Conservation (phyloP, 2,113 vertebrate species). For the Thinocorus orbignyianus region DNA sequence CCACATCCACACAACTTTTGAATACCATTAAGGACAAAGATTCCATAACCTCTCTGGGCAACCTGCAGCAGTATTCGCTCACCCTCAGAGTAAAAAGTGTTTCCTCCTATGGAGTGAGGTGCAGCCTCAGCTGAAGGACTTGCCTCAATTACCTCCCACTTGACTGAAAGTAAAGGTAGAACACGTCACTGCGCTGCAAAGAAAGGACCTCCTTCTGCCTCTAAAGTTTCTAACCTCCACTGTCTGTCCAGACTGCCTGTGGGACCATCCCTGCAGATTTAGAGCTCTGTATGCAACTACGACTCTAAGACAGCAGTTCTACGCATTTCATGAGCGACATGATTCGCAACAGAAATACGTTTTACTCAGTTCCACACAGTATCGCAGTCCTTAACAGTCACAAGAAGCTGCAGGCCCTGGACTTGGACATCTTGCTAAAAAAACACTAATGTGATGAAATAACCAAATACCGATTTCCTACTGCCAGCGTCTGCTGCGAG, state of each 20-base stretch:
- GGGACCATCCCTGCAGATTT: fast-evolving
- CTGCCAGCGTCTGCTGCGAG: neutral
- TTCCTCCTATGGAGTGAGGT: fast-evolving
- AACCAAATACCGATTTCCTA: neutral
- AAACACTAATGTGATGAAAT: neutral
- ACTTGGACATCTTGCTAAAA: fast-evolving
- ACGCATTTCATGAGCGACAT: fast-evolving
- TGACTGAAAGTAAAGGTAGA: neutral
- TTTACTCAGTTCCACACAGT: neutral
- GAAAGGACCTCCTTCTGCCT: neutral
- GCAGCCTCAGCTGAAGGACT: neutral
- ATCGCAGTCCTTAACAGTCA: neutral
- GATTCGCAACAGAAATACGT: neutral
- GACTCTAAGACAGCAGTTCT: neutral
- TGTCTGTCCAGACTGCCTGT: neutral
- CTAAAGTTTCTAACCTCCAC: neutral
- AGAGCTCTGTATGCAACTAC: neutral
- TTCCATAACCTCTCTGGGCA: neutral
- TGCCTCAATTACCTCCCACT: neutral
- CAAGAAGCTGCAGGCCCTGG: neutral
- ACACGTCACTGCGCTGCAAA: neutral
- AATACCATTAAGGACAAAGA: neutral
- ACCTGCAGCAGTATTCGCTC: fast-evolving
- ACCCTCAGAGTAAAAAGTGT: neutral
- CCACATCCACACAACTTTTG: fast-evolving